A percentile compares a stretch with the other conserved stretches of the same genome.
phyloP scores from a whole-genome alignment of 1,140 invertebrate species.

The Cepaea nemoralis region DNA sequence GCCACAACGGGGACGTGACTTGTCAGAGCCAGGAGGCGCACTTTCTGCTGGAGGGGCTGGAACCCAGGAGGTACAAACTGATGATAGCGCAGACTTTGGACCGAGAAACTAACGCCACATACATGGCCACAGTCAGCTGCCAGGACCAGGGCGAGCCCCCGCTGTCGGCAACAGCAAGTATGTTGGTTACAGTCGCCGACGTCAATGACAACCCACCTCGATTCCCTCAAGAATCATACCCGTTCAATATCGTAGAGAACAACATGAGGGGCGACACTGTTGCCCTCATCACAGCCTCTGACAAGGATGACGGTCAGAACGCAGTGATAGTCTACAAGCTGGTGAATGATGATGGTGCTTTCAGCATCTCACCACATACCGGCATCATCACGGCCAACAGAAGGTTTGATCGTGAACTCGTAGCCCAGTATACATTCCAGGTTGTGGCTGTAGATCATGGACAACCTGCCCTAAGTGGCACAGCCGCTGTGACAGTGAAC shows the following conservation, averaged over 20 bases:
- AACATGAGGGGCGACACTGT: conserved; percentile 41
- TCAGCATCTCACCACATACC: conserved; percentile 32
- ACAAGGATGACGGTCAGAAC: conserved; percentile 50
- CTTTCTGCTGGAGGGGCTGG: conserved; percentile 56
- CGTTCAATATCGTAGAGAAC: conserved; percentile 44
- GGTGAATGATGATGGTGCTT: conserved; percentile 3
- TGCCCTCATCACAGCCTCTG: conserved; percentile 49
- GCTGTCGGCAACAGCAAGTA: conserved; percentile 47
- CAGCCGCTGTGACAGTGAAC: conserved; percentile 46
- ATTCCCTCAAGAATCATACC: conserved; percentile 48
- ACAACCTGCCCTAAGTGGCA: conserved; percentile 40
- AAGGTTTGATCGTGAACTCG: conserved; percentile 51
- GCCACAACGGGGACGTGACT: conserved; percentile 56
- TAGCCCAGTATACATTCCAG: conserved; percentile 44
- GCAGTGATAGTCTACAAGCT: conserved; percentile 50
- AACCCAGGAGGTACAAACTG: conserved; percentile 56
- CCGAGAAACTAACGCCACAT: conserved; percentile 48
- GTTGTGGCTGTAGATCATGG: conserved; percentile 55
- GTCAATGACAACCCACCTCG: conserved; percentile 59
- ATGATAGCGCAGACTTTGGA: conserved; percentile 48
- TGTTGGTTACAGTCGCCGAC: conserved; percentile 56
- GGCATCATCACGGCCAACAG: conserved; percentile 45
- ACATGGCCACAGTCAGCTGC: conserved; percentile 54
- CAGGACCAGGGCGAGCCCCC: conserved; percentile 54
- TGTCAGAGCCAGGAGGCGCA: conserved; percentile 49